phyloP scores from a whole-genome alignment of 2,888 invertebrate species.

The Cosmia pyralina region DNA sequence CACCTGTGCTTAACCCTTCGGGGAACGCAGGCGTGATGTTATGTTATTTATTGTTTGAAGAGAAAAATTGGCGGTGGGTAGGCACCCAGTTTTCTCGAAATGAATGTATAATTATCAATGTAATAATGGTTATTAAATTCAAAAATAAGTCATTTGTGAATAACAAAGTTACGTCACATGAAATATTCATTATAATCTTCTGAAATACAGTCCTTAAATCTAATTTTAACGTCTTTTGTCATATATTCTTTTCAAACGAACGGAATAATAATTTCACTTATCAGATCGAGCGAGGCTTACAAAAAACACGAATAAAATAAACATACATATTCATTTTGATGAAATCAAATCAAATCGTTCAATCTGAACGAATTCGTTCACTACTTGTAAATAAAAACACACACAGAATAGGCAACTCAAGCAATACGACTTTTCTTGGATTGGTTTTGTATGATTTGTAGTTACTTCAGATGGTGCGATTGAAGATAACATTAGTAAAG shows the following conservation, averaged over 20 bases:
- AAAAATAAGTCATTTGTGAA: not conserved
- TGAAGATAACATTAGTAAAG: slow-evolving; percentile 9
- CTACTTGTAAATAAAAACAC: slow-evolving; percentile 39
- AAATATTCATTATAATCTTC: not conserved
- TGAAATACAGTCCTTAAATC: not conserved
- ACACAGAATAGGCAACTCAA: slow-evolving; percentile 21
- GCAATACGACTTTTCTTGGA: slow-evolving; percentile 6
- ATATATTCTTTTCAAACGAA: slow-evolving; percentile 30
- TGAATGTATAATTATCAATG: not conserved
- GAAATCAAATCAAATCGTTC: slow-evolving; percentile 45
- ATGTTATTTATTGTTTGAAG: too few relatives aligned
- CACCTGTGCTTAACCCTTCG: too few relatives aligned
- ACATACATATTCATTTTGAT: slow-evolving; percentile 39
- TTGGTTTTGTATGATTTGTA: slow-evolving; percentile 24
- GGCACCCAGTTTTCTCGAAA: too few relatives aligned
- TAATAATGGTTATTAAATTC: not conserved
- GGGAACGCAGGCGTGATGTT: too few relatives aligned
- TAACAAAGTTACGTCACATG: not conserved
- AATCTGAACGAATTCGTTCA: slow-evolving; percentile 45
- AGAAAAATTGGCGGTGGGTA: too few relatives aligned
- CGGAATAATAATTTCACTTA: slow-evolving; percentile 44
- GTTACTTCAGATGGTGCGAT: not conserved
- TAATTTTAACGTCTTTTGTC: slow-evolving; percentile 15
- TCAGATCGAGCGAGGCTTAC: slow-evolving; percentile 34
- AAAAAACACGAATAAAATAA: slow-evolving; percentile 45